Evolutionary conservation across 37 sponge, comb jelly and placozoan species (phyloP), one percentile per base, ranked within the genome.

Genomic region (Geodia barretti): DNA sequence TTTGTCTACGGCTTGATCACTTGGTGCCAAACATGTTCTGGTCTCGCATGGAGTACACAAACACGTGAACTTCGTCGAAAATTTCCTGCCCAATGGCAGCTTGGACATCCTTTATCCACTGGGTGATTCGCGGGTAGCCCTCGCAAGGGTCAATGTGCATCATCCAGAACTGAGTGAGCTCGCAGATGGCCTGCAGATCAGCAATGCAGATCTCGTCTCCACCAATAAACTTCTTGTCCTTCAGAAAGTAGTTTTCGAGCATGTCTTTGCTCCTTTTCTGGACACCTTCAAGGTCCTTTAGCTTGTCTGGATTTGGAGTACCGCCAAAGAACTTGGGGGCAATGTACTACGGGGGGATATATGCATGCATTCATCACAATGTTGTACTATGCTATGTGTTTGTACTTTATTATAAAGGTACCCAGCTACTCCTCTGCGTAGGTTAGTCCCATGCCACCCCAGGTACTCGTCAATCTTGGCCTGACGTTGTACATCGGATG

Each of bases 131-230:
- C 20, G 93, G 90, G 32, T 68, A 73, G 25, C 76, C 90, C 11
- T 42, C 64, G 9, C 59, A 39, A 26, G 81, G 64, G 61, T 85
- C 72, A 47, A 78, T 28, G 38, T 69, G 78, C 9, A 76, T 66
- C 83, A 93, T 79, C 87, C 87, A 89, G 73, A 81, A 82, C 72
- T 93, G 93, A 1, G 90, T 86, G 58, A 93, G 41, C 79, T 93
- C 93, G 43, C 93, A 93, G 24, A 89, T 61, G 0, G 90, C 93
- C 65, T 93, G 93, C 39, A 93, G 43, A 76, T 93, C 93, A 17
- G 93, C 93, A 41, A 93, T 86, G 31, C 90, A 88, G 77, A 93
- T 93, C 62, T 86, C 76, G 17, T 82, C 76, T 36, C 93, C 73
- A 33, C 19, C 26, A 33, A 93, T 80, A 79, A 83, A 93, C 83